Conservation (phyloP, 2,113 vertebrate genomes). For the Tautogolabrus adspersus region DNA sequence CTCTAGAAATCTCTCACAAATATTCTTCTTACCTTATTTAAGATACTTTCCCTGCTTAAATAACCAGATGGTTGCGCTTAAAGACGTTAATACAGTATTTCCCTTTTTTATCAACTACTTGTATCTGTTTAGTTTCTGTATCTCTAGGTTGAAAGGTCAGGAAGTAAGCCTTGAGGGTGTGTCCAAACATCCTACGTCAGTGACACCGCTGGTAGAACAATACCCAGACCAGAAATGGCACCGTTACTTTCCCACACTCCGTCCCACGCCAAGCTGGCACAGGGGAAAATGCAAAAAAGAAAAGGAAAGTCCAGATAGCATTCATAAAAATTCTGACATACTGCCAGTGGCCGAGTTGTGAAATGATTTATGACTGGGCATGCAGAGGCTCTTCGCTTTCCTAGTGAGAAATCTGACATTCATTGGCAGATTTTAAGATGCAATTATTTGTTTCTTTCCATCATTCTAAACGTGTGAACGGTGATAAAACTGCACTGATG, state of each 20-base stretch:
- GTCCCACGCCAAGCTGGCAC: slow-evolving; percentile 54
- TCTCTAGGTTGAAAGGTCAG: slow-evolving; percentile 48
- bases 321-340: slow-evolving; percentile 59
- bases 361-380: slow-evolving; percentile 57
- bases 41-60: not conserved
- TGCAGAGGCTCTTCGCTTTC: slow-evolving; percentile 39
- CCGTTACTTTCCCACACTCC: slow-evolving; percentile 71
- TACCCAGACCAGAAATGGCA: slow-evolving; percentile 53
- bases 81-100: slow-evolving; percentile 12
- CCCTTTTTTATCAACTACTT: slow-evolving; percentile 33
- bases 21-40: not conserved
- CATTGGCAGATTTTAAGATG: slow-evolving; percentile 41
- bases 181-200: slow-evolving; percentile 62
- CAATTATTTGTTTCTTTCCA: slow-evolving; percentile 49
- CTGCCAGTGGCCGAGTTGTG: slow-evolving; percentile 33
- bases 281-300: slow-evolving; percentile 38
- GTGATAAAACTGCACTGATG: slow-evolving; percentile 54
- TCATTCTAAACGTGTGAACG: slow-evolving; percentile 51
- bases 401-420: slow-evolving; percentile 36
- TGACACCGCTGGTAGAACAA: slow-evolving; percentile 69
- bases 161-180: slow-evolving; percentile 64
- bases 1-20: not conserved
- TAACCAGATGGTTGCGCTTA: not conserved
- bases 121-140: slow-evolving; percentile 52
- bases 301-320: slow-evolving; percentile 43